Base-by-base conservation (phyloP, 2,888 invertebrate species). In the Gandaritis pyraliata region DNA sequence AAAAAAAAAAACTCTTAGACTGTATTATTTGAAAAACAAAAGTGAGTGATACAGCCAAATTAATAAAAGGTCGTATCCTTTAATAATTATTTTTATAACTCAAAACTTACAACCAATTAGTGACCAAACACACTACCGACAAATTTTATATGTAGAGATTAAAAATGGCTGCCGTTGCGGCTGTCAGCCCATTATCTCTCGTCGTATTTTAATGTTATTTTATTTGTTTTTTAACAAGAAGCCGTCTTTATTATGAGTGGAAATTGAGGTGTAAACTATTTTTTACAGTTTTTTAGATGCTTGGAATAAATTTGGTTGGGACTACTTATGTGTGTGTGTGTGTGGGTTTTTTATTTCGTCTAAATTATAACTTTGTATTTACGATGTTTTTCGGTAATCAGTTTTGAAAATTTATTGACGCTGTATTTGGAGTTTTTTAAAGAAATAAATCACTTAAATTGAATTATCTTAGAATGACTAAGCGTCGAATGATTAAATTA, bases 201-300 rank as follows among this genome's bases (percentile, higher is more conserved):
- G 71, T 76, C 80, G 81, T 84, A 82, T 80, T 77, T 86, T 82
- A 82, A 78, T 72, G 79, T 78, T 77, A 73, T 77, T 82, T 82
- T 81, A 80, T 85, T 83, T 79, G 73, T 69, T 74, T 74, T 73
- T 72, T 72, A 74, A 77, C 78, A 77, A 80, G 81, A 69, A 77
- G 74, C 70, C 72, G 74, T 70, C 72, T 72, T 81, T 82, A 82
- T 81, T 81, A 77, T 76, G 77, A 73, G 71, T 75, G 69, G 78
- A 79, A 78, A 84, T 84, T 84, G 78, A 83, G 78, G 83, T 81
- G 81, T 83, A 72, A 79, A 78, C 74, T 50, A 55, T 50, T 56
- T 29, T 18, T 23, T 30, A 38, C 38, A 64, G 47, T 47, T 58
- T 47, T 58, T 62, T 58, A 36, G 43, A 47, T 52, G 55, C 51